Percentiles rank a stretch among this genome's conserved stretches.
These are phyloP conservation scores for Cheilinus undulatus DNA, from an alignment of 2,113 vertebrate genomes.

Conservation along the genomic window DNA sequence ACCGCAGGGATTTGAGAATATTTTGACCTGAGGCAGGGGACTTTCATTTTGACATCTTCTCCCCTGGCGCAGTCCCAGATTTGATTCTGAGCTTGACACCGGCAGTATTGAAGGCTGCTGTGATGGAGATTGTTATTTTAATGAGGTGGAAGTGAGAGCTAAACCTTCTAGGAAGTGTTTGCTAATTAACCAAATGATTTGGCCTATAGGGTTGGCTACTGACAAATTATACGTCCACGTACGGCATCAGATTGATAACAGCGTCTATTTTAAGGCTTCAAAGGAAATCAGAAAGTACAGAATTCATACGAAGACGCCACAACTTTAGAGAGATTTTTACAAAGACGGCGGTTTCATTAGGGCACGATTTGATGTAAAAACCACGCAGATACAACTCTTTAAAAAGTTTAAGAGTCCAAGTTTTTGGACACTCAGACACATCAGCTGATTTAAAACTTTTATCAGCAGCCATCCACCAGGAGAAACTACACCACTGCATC, in stretches of 20 bases:
- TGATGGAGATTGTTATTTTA: constrained; percentile 69
- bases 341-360: neutral
- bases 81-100: constrained; percentile 67
- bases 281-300: constrained; percentile 34
- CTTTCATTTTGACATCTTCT: constrained; percentile 81
- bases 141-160: constrained; percentile 75
- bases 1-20: constrained; percentile 74
- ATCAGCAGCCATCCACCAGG: no score
- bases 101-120: constrained; percentile 58
- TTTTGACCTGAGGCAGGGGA: constrained; percentile 76
- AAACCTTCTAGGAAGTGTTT: constrained; percentile 70
- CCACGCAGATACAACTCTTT: neutral
- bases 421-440: no score
- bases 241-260: constrained; percentile 34
- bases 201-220: constrained; percentile 53
- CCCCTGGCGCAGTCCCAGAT: constrained; percentile 67
- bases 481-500: no score
- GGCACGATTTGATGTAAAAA: constrained; percentile 21
- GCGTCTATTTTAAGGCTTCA: constrained; percentile 68
- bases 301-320: constrained; percentile 14
- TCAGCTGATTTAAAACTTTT: no score
- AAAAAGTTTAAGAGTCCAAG: neutral
- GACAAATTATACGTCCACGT: constrained; percentile 54
- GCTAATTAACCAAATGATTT: constrained; percentile 76
- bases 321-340: constrained; percentile 51